Base-by-base conservation (phyloP, 2,113 vertebrate species). In the Rhadina sibilatrix region DNA sequence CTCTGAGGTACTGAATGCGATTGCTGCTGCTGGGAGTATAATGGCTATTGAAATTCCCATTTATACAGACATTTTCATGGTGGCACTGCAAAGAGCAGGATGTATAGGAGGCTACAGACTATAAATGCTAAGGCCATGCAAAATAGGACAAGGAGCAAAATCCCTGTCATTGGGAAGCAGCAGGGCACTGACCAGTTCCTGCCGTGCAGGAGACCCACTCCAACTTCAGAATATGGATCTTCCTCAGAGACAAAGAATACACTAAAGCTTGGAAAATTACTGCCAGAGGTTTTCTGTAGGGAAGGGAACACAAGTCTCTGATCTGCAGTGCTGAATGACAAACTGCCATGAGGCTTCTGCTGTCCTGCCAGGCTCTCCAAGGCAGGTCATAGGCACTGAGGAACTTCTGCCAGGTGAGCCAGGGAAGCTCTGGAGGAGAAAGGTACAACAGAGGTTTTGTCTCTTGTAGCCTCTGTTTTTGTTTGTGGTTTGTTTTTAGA, bases 31-130 rank as follows among this genome's bases (percentile, higher is more conserved):
- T 92, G 75, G 53, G 46, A 92, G 52, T 40, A 95, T 92, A 94
- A 96, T 83, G 83, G 86, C 94, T 90, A 92, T 94, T 96, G 93
- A 97, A 96, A 96, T 91, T 90, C 93, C 88, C 71, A 83, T 95
- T 88, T 95, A 91, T 80, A 89, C 68, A 93, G 93, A 87, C 83
- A 77, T 97, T 95, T 93, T 89, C 46, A 71, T 64, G 78, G 83
- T 85, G 85, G 75, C 75, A 86, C 44, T 78, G 83, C 78, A 93
- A 95, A 97, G 75, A 93, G n/a, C 69, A 50, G 61, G 17, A 33
- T 86, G 33, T 69, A 60, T 38, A 76, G 78, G 74, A 81, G 81
- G 72, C 69, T 94, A 42, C 37, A 68, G 56, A 68, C 46, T 76
- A 70, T 88, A 90, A 93, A 91, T 12, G 22, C 83, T 77, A 69